Percentiles rank a stretch among this genome's conserved stretches.
These are phyloP conservation scores for Dromaius novaehollandiae DNA, from an alignment of 2,113 vertebrate species.

Conservation along the genomic window DNA sequence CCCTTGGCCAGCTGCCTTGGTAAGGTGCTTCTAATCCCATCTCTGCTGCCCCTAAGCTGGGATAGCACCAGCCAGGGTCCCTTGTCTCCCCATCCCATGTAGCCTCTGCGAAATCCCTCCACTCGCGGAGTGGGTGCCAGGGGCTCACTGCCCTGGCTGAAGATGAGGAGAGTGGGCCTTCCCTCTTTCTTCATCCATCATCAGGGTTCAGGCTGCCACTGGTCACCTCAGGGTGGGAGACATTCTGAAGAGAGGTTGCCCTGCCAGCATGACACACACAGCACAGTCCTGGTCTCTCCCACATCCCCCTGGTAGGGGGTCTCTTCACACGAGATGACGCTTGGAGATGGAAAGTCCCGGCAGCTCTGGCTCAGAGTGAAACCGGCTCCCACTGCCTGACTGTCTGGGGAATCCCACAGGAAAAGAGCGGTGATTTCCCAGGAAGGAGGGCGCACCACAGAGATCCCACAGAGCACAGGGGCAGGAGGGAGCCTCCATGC, in stretches of 20 bases:
- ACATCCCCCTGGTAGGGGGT: background rate
- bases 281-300: background rate
- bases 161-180: background rate
- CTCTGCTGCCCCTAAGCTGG: background rate
- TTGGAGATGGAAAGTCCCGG: background rate
- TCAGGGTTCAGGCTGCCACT: too few species aligned
- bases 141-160: background rate
- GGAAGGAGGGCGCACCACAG: background rate
- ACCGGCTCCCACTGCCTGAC: background rate
- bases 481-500: background rate
- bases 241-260: background rate
- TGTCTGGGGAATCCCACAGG: background rate
- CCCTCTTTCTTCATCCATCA: background rate
- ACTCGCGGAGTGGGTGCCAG: background rate
- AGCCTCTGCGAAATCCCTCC: background rate
- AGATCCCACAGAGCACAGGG: too few species aligned
- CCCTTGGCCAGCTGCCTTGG: background rate
- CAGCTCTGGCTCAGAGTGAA: background rate
- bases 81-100: background rate
- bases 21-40: background rate
- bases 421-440: background rate
- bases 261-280: rapidly evolving
- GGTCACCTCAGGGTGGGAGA: background rate
- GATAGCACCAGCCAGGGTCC: background rate
- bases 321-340: background rate